Percentiles rank a stretch among this genome's conserved stretches.
These are phyloP conservation scores for Alca torda DNA, from an alignment of 2,797 vertebrate species.

Conservation along the genomic window DNA sequence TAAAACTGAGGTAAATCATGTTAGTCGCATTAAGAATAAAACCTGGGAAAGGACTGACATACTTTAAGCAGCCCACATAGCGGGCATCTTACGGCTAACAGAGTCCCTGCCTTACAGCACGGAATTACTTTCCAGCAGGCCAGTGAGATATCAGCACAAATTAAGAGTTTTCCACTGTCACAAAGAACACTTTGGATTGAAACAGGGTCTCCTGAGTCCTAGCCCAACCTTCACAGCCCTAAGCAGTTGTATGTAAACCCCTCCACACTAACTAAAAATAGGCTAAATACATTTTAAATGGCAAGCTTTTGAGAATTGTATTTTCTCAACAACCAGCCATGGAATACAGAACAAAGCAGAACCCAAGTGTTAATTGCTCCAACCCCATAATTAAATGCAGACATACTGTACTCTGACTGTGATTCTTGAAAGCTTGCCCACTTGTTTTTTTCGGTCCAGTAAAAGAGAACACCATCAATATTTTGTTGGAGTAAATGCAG, in stretches of 20 bases:
- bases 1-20: neutral
- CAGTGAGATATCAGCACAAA: neutral
- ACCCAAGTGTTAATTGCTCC: slow-evolving; percentile 62
- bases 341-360: slow-evolving; percentile 64
- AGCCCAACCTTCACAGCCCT: neutral
- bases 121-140: neutral
- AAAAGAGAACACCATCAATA: slow-evolving; percentile 40
- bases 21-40: neutral
- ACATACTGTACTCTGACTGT: slow-evolving; percentile 62
- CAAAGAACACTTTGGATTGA: slow-evolving; percentile 16
- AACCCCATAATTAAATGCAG: slow-evolving; percentile 64
- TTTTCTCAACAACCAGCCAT: slow-evolving; percentile 52
- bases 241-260: neutral
- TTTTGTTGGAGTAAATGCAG: slow-evolving; percentile 25
- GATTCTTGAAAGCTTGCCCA: slow-evolving; percentile 67
- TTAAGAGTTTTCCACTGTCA: slow-evolving; percentile 8
- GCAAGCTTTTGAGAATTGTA: slow-evolving; percentile 60
- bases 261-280: neutral
- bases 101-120: neutral
- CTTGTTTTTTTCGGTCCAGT: neutral
- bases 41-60: neutral
- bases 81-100: neutral
- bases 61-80: neutral
- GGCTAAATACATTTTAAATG: slow-evolving; percentile 40
- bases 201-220: neutral